Conservation (phyloP, 2,113 vertebrate genomes). For the Engraulis encrasicolus region DNA sequence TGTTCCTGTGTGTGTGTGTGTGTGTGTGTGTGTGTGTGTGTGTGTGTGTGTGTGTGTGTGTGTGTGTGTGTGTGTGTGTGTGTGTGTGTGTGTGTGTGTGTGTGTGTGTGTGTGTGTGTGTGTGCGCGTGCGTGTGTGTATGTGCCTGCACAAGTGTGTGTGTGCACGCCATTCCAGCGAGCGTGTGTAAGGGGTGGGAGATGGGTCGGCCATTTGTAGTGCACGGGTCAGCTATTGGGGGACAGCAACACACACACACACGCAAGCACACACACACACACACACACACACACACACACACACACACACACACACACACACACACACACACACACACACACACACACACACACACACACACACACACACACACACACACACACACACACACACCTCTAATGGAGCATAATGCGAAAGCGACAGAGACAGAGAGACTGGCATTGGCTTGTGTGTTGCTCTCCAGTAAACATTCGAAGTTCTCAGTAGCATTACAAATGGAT, state of each 20-base stretch:
- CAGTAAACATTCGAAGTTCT: background rate
- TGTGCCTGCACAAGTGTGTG: no score
- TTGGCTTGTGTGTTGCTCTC: background rate
- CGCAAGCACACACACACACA: slow-evolving; percentile 48
- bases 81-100: no score
- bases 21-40: no score
- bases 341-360: slow-evolving; percentile 68
- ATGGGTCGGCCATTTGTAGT: slow-evolving; percentile 67
- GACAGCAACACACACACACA: slow-evolving; percentile 68
- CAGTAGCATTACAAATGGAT: background rate
- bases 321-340: slow-evolving; percentile 47
- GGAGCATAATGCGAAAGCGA: slow-evolving; percentile 47
- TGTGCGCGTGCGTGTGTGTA: no score
- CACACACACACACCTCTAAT: slow-evolving; percentile 43
- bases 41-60: no score
- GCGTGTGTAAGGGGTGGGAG: slow-evolving; percentile 52
- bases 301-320: slow-evolving; percentile 51
- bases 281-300: slow-evolving; percentile 55
- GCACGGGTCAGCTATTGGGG: slow-evolving; percentile 69
- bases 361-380: slow-evolving; percentile 70
- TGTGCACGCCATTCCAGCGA: no score
- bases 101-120: no score
- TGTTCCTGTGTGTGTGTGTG: no score
- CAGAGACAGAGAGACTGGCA: background rate
- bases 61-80: no score